phyloP scores from a whole-genome alignment of 2,797 vertebrate species.

The Chanos chanos region DNA sequence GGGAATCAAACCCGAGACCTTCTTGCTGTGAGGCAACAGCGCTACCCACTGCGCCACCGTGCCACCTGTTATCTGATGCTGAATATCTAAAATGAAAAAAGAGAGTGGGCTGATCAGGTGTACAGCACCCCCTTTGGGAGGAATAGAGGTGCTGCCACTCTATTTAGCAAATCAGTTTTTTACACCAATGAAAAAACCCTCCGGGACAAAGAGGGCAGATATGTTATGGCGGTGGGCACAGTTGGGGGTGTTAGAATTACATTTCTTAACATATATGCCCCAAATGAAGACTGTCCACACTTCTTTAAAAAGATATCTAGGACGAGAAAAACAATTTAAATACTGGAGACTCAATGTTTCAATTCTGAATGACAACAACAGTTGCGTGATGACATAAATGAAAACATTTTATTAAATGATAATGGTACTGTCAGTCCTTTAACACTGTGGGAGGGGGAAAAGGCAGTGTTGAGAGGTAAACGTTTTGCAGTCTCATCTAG shows the following conservation, averaged over 20 bases:
- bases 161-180: background rate
- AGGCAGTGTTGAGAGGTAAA: conserved; percentile 4
- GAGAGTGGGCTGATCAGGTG: too few species aligned
- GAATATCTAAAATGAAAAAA: too few species aligned
- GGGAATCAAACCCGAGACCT: too few species aligned
- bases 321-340: background rate
- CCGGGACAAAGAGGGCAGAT: background rate
- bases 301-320: conserved; percentile 17
- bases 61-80: too few species aligned
- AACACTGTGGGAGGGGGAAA: background rate
- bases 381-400: too few species aligned
- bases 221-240: conserved; percentile 9
- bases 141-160: conserved; percentile 2
- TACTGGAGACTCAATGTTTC: conserved; percentile 26
- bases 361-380: conserved; percentile 1
- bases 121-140: too few species aligned
- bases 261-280: conserved; percentile 6
- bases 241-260: background rate
- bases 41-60: too few species aligned
- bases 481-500: conserved; percentile 10
- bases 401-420: conserved; percentile 28
- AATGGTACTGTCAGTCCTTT: conserved; percentile 9
- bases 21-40: too few species aligned
- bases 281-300: conserved; percentile 2
- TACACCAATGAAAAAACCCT: background rate